phyloP scores from a whole-genome alignment of 2,888 invertebrate species.

The Calephelis perditalis region DNA sequence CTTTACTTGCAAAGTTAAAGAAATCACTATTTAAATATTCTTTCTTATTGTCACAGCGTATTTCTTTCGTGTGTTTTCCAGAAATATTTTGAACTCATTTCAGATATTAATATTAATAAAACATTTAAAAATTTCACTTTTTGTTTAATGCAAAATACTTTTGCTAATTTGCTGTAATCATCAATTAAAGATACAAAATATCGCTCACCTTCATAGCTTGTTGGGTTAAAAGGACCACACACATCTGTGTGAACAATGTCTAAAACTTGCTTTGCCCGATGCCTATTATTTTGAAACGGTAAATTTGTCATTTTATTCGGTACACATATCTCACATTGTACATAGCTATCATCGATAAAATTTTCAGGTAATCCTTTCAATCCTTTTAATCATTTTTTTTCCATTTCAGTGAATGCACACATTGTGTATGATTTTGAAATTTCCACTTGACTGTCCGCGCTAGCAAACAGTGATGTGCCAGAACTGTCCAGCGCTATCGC shows the following conservation, averaged over 20 bases:
- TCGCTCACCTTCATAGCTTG: neutral
- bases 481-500: no score
- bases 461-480: no score
- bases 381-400: no score
- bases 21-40: slow-evolving; percentile 28
- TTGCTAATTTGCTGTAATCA: slow-evolving; percentile 1
- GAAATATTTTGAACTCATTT: neutral
- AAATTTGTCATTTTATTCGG: neutral
- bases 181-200: slow-evolving; percentile 10
- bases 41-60: slow-evolving; percentile 32
- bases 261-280: neutral
- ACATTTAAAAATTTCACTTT: neutral
- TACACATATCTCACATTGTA: neutral
- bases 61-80: slow-evolving; percentile 27
- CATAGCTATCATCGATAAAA: neutral
- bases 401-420: no score
- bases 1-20: slow-evolving; percentile 24
- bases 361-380: neutral
- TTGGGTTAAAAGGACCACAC: neutral
- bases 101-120: neutral
- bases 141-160: neutral
- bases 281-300: neutral
- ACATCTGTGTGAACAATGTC: slow-evolving; percentile 10
- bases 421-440: no score
- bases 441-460: no score